Evolutionary conservation across 1,140 invertebrate species (phyloP).

Genomic region (Drosophila simulans): DNA sequence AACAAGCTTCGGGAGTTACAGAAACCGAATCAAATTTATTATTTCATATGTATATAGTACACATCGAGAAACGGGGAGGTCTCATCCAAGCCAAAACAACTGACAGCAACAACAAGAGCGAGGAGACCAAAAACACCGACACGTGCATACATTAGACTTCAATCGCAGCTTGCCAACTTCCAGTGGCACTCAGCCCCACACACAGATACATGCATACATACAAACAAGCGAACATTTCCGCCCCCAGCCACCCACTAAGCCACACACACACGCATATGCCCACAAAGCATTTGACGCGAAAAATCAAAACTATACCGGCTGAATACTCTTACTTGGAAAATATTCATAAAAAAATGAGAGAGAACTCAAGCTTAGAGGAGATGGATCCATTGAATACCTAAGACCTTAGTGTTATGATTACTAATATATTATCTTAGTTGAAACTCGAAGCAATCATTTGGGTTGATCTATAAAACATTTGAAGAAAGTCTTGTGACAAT

Average conservation of each 20-base stretch:
- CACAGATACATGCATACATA: constrained; percentile 3
- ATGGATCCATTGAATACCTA: too few relatives aligned
- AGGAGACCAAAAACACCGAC: constrained; percentile 21
- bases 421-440: too few relatives aligned
- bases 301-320: neutral
- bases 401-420: too few relatives aligned
- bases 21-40: constrained; percentile 43
- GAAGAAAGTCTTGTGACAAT: too few relatives aligned
- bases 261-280: constrained; percentile 2
- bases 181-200: constrained; percentile 37
- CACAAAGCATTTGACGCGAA: constrained; percentile 11
- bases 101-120: constrained; percentile 34
- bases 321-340: constrained; percentile 12
- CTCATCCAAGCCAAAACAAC: constrained; percentile 19
- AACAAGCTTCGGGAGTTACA: constrained; percentile 1
- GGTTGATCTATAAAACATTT: too few relatives aligned
- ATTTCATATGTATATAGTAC: constrained; percentile 56
- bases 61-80: constrained; percentile 17
- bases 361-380: neutral
- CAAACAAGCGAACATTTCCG: constrained; percentile 23
- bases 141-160: constrained; percentile 19
- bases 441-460: too few relatives aligned
- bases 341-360: neutral
- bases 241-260: neutral
- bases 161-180: constrained; percentile 55